These are phyloP conservation scores for Alethe diademata DNA, from an alignment of 2,113 vertebrate species.

Conservation along the genomic window DNA sequence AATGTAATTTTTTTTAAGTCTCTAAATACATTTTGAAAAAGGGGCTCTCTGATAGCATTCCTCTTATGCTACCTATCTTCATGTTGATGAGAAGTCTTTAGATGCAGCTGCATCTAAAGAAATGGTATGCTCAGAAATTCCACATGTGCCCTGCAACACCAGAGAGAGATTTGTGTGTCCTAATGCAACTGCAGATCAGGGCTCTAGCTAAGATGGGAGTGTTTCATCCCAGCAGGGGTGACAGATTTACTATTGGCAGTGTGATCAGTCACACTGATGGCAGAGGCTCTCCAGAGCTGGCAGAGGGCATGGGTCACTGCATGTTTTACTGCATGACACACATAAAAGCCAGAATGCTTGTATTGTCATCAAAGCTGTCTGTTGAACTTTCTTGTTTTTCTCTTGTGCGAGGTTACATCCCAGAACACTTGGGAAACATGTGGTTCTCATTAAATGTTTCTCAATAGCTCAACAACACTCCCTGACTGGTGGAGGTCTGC, in stretches of 20 bases:
- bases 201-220: not conserved
- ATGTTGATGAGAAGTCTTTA: not conserved
- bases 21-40: not conserved
- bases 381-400: not conserved
- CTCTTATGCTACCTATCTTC: not conserved
- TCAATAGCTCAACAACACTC: conserved; percentile 16
- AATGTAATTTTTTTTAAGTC: not conserved
- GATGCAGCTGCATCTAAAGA: not conserved
- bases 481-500: not conserved
- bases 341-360: not conserved
- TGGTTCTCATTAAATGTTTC: conserved; percentile 57
- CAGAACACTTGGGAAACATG: conserved; percentile 14
- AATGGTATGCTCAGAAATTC: not conserved
- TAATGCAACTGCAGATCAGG: not conserved
- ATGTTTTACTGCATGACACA: not conserved
- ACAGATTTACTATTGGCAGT: not conserved
- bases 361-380: not conserved
- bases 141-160: not conserved
- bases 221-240: not conserved
- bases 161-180: not conserved
- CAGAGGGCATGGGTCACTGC: not conserved
- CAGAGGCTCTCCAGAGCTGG: not conserved
- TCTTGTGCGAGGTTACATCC: not conserved
- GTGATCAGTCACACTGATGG: not conserved
- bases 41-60: not conserved